Evolutionary conservation across 2,113 vertebrate species (phyloP), one percentile per base, ranked within the genome.

Genomic region (Stigmatopora argus): DNA sequence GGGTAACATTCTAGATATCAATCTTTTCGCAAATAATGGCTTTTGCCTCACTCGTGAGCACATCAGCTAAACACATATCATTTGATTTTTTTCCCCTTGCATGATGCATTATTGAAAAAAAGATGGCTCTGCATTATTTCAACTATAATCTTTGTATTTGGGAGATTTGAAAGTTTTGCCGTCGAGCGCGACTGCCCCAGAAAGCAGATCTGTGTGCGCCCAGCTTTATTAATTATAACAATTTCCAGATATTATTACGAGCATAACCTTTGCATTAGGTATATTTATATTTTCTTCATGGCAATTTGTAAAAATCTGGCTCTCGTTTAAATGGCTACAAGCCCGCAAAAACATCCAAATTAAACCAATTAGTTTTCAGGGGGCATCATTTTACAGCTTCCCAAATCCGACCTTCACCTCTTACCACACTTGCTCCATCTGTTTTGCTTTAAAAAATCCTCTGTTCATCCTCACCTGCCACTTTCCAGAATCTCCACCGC

Each of bases 361-460:
- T 23, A 65, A 34, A 10, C 59, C 62, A 67, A 66, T 61, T 21
- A 41, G 59, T 61, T 63, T 48, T 63, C 26, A 69, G 60, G 46
- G 67, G 31, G 52, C 69, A 61, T 69, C 52, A 18, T 26, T 70
- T 77, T 45, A 59, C 49, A 34, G 62, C 41, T 51, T 44, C 90
- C 90, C 88, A 90, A 87, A 90, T 64, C 53, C 92, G 92, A 95
- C 93, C 93, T 94, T 94, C 93, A 94, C 94, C 93, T 93, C 93
- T 84, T 86, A 83, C 91, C 90, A 92, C 93, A 92, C 89, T 89
- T 77, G 86, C 92, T 94, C 93, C 94, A 94, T 95, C 93, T 94
- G 93, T 91, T 93, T 56, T 90, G 89, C 90, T 73, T 93, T 92
- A 89, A 91, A 92, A 89, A 67, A 9, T 35, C 34, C 18, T 35